Conservation (phyloP, 2,113 vertebrate genomes). For the Athene noctua region DNA sequence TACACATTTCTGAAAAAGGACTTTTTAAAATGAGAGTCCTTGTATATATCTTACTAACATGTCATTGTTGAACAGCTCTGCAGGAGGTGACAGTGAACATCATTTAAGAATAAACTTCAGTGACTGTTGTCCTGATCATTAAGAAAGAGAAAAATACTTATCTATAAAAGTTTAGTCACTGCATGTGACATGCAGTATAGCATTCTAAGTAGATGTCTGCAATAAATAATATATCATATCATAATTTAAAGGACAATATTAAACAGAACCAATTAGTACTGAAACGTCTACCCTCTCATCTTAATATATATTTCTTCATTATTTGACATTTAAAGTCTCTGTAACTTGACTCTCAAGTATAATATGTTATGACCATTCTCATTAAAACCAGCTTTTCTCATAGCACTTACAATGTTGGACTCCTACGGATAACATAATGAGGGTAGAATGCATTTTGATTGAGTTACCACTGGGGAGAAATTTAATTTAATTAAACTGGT, state of each 20-base stretch:
- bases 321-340: conserved; percentile 58
- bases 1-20: not conserved
- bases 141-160: conserved; percentile 32
- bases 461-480: conserved; percentile 77
- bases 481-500: conserved; percentile 82
- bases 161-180: conserved; percentile 53
- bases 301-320: conserved; percentile 61
- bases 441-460: conserved; percentile 77
- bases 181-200: not conserved
- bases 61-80: not conserved
- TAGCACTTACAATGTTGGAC: conserved; percentile 64
- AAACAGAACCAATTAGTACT: conserved; percentile 60
- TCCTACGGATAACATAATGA: conserved; percentile 80
- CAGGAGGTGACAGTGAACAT: not conserved
- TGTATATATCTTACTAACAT: not conserved
- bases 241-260: conserved; percentile 51
- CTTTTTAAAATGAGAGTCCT: not conserved
- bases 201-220: conserved; percentile 12
- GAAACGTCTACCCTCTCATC: conserved; percentile 50
- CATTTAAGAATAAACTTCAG: conserved; percentile 5
- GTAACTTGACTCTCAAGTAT: conserved; percentile 65
- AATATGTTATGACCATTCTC: conserved; percentile 65
- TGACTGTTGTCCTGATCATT: not conserved
- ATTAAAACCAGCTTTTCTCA: conserved; percentile 72
- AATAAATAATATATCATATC: conserved; percentile 61